These are phyloP conservation scores for Peromyscus nudipes DNA, from an alignment of 2,797 vertebrate species.

Conservation along the genomic window DNA sequence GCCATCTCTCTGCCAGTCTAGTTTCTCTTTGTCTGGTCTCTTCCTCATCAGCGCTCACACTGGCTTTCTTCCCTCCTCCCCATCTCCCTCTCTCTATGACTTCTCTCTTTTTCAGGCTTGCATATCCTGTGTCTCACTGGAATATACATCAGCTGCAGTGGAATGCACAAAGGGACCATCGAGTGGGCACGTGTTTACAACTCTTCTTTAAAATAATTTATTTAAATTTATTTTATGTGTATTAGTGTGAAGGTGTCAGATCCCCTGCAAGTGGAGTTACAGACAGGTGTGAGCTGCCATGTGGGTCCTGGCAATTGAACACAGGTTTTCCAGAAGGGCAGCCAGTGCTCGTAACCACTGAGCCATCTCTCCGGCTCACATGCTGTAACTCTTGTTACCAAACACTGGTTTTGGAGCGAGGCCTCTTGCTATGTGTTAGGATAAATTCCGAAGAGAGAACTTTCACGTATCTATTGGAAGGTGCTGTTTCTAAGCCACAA, in stretches of 20 bases:
- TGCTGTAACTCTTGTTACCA: neutral
- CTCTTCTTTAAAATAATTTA: too few relatives aligned
- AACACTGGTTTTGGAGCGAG: neutral
- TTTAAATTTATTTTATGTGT: too few relatives aligned
- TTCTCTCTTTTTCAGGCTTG: neutral
- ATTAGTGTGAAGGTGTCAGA: too few relatives aligned
- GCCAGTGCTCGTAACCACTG: too few relatives aligned
- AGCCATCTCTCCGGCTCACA: too few relatives aligned
- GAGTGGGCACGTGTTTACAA: too few relatives aligned
- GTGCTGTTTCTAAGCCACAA: neutral
- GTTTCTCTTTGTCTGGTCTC: neutral
- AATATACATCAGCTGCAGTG: neutral
- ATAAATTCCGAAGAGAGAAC: neutral
- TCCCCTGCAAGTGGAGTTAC: too few relatives aligned
- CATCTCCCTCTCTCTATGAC: neutral
- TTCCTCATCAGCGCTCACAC: neutral
- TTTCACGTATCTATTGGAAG: neutral
- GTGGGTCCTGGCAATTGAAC: too few relatives aligned
- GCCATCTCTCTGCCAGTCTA: rapidly evolving
- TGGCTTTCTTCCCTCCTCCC: neutral
- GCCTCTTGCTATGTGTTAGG: neutral
- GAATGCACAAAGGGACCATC: rapidly evolving
- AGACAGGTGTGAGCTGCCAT: too few relatives aligned
- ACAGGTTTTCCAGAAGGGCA: too few relatives aligned
- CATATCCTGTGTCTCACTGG: rapidly evolving